phyloP scores from a whole-genome alignment of 2,888 invertebrate genomes.

The Tiliacea citrago region DNA sequence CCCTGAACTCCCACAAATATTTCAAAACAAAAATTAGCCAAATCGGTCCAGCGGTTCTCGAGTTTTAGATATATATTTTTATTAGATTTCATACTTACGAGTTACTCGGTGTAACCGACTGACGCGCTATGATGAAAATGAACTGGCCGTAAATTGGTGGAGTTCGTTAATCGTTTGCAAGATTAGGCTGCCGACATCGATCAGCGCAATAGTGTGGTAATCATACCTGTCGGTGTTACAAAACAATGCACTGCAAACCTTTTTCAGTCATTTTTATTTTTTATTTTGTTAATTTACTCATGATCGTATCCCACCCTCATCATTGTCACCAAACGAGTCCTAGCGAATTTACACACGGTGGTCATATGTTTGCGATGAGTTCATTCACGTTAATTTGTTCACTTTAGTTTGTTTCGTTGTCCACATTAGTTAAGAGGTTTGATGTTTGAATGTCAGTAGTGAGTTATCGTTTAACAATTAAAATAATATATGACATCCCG shows the following conservation, averaged over 20 bases:
- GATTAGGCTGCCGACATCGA: conserved; percentile 22
- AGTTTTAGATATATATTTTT: no score
- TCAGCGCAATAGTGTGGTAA: conserved; percentile 37
- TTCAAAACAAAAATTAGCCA: no score
- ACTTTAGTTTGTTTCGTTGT: conserved; percentile 86
- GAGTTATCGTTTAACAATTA: conserved; percentile 86
- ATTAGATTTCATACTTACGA: no score
- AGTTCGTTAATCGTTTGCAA: background rate
- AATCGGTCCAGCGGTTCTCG: no score
- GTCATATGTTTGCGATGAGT: conserved; percentile 89
- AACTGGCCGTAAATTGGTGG: background rate
- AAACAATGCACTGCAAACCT: conserved; percentile 67
- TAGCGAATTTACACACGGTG: conserved; percentile 90
- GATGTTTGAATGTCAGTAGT: conserved; percentile 89
- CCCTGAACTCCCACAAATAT: no score
- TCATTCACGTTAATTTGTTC: conserved; percentile 87
- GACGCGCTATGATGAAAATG: background rate
- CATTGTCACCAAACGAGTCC: conserved; percentile 82
- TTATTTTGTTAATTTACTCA: conserved; percentile 69
- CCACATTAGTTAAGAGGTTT: conserved; percentile 86
- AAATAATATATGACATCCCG: conserved; percentile 91
- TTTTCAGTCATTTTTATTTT: conserved; percentile 50
- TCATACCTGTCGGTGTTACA: conserved; percentile 24
- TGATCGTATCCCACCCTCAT: conserved; percentile 69
- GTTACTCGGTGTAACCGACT: background rate